phyloP scores from a whole-genome alignment of 1,140 invertebrate species.

The Arion vulgaris region DNA sequence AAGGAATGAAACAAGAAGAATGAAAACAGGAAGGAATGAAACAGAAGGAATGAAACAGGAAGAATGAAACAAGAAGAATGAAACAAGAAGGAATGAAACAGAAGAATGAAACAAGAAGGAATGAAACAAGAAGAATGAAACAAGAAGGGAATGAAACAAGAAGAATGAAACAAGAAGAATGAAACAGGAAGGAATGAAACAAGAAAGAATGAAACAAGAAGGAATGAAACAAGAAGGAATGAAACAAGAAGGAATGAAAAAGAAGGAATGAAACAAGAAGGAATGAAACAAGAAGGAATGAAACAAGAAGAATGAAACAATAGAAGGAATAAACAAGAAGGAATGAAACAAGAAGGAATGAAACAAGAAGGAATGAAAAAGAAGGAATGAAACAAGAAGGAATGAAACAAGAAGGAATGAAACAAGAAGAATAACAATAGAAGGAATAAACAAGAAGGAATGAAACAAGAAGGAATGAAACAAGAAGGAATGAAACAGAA shows the following conservation, averaged over 20 bases:
- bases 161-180: slow-evolving; percentile 28
- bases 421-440: neutral
- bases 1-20: no score
- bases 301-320: neutral
- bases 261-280: neutral
- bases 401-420: neutral
- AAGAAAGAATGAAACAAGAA: slow-evolving; percentile 1
- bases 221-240: neutral
- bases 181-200: neutral
- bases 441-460: no score
- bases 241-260: neutral
- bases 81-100: neutral
- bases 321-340: no score
- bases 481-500: no score
- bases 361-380: neutral
- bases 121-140: neutral
- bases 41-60: no score
- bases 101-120: no score
- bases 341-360: neutral
- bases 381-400: neutral
- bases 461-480: neutral
- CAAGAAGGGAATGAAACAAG: slow-evolving; percentile 3
- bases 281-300: neutral
- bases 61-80: neutral
- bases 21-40: no score